phyloP scores from a whole-genome alignment of 1,140 invertebrate species.

The Brachionus plicatilis region DNA sequence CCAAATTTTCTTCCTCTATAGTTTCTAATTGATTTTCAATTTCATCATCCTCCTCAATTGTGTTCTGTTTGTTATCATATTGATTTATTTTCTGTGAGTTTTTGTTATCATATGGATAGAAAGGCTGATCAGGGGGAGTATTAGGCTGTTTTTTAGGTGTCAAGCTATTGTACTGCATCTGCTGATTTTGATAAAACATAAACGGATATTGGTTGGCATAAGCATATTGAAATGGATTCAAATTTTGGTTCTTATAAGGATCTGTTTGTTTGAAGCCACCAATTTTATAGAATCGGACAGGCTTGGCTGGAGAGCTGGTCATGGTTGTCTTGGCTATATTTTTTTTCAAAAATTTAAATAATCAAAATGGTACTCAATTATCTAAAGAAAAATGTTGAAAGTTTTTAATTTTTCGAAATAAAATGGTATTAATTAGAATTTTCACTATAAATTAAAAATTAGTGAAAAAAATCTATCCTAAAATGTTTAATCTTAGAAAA shows the following conservation, averaged over 20 bases:
- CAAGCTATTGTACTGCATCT: not conserved
- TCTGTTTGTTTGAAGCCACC: slow-evolving; percentile 14
- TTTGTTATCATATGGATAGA: not conserved
- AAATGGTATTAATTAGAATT: no score
- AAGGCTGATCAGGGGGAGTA: not conserved
- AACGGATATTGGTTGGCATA: not conserved
- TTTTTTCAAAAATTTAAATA: not conserved
- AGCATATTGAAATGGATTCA: not conserved
- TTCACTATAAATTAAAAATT: no score
- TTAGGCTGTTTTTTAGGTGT: not conserved
- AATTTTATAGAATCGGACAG: slow-evolving; percentile 7
- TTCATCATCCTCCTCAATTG: slow-evolving; percentile 14
- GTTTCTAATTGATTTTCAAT: not conserved
- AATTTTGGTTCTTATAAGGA: not conserved
- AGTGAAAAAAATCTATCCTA: no score
- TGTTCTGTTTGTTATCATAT: not conserved
- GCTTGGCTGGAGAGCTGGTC: not conserved
- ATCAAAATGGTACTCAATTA: not conserved
- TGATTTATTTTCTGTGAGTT: not conserved
- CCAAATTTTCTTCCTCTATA: slow-evolving; percentile 2
- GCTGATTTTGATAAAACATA: slow-evolving; percentile 11
- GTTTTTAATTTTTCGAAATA: no score
- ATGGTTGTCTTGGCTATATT: not conserved
- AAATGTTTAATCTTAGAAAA: no score
- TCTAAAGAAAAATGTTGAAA: no score